Conservation (phyloP, 2,888 invertebrate species). For the Anthoptus insignis region DNA sequence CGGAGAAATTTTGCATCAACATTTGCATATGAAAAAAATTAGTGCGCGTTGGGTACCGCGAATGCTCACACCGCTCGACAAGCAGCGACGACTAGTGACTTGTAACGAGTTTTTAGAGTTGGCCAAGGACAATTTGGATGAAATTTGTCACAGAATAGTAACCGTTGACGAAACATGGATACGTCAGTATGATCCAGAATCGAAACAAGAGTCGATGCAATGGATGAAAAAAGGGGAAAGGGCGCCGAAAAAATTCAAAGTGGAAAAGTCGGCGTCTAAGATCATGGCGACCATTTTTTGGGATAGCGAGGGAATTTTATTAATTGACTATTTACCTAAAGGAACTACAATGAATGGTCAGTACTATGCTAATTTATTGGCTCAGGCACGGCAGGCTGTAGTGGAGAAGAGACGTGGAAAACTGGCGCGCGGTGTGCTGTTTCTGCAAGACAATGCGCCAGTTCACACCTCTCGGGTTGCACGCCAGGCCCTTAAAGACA, state of each 20-base stretch:
- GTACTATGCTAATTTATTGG: too few species aligned
- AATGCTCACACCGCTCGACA: slow-evolving; percentile 53
- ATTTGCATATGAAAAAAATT: slow-evolving; percentile 54
- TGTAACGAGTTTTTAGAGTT: slow-evolving; percentile 46
- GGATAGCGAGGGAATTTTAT: too few species aligned
- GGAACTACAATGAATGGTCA: too few species aligned
- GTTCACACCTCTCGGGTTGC: background rate
- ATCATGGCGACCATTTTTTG: slow-evolving; percentile 51
- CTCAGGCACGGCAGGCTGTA: too few species aligned
- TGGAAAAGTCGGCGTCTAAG: slow-evolving; percentile 43
- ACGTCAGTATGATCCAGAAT: slow-evolving; percentile 54
- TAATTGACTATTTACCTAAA: too few species aligned
- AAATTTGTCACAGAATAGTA: slow-evolving; percentile 52
- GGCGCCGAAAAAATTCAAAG: slow-evolving; percentile 49
- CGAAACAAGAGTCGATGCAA: slow-evolving; percentile 44
- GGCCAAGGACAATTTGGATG: slow-evolving; percentile 55
- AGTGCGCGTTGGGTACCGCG: slow-evolving; percentile 60
- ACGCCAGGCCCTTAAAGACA: background rate
- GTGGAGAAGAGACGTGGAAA: too few species aligned
- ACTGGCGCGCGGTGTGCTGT: too few species aligned
- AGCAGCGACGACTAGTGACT: slow-evolving; percentile 51
- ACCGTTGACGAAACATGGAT: slow-evolving; percentile 59
- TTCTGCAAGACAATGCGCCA: background rate
- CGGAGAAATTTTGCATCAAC: background rate
- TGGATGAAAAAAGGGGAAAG: slow-evolving; percentile 40